A percentile compares a stretch with the other conserved stretches of the same genome.
Evolutionary conservation across 2,888 invertebrate genomes (phyloP).

Genomic region (Caenorhabditis doughertyi): DNA sequence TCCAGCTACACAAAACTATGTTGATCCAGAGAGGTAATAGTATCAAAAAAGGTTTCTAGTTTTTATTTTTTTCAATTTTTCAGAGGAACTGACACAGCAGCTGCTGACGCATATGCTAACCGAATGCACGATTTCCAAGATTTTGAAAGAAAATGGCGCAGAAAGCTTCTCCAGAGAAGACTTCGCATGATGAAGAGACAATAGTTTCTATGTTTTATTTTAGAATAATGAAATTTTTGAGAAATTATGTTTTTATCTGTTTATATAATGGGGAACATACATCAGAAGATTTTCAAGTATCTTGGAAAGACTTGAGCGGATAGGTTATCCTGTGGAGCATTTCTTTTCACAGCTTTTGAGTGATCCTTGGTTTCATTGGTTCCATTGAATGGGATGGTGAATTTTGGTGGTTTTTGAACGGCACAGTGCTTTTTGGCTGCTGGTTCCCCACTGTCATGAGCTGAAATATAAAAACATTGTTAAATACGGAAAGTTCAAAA

Average conservation of each 20-base stretch:
- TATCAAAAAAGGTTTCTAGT: too few species aligned
- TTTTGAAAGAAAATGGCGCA: conserved; percentile 68
- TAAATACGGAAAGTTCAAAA: neutral
- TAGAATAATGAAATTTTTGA: neutral
- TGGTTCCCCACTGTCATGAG: neutral
- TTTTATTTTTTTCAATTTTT: neutral
- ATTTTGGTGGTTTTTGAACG: neutral
- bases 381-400: conserved; percentile 19
- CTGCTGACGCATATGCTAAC: conserved; percentile 56
- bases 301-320: conserved; percentile 15
- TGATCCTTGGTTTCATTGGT: neutral
- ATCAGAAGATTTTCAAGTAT: neutral
- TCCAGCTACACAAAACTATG: conserved; percentile 30
- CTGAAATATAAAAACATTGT: neutral
- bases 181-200: conserved; percentile 66
- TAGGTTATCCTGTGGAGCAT: conserved; percentile 34
- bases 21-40: conserved; percentile 30
- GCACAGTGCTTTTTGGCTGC: conserved; percentile 17
- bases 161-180: conserved; percentile 65
- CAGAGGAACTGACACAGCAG: conserved; percentile 34
- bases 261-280: neutral
- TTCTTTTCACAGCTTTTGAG: conserved; percentile 16
- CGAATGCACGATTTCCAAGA: conserved; percentile 69
- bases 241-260: neutral
- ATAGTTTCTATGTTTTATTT: conserved; percentile 21